These are phyloP conservation scores for Sitodiplosis mosellana DNA, from an alignment of 1,140 invertebrate genomes.

Conservation along the genomic window DNA sequence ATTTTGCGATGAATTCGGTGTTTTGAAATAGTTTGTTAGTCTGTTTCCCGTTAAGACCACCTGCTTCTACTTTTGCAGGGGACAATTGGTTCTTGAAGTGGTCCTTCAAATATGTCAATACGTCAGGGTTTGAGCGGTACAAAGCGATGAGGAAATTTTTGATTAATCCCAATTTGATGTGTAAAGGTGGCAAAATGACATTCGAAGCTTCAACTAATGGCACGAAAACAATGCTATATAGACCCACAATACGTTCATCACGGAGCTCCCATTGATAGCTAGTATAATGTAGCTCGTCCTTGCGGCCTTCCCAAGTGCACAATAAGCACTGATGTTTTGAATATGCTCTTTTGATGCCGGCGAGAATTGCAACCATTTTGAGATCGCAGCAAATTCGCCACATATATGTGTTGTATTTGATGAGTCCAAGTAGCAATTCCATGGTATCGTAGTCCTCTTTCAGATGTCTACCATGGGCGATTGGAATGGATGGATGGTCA, in stretches of 20 bases:
- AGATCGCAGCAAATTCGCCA: background rate
- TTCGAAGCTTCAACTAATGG: background rate
- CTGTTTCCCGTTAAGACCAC: too few species aligned
- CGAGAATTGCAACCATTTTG: background rate
- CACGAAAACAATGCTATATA: background rate
- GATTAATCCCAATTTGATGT: background rate
- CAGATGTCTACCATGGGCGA: background rate
- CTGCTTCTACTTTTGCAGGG: too few species aligned
- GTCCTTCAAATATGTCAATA: constrained; percentile 14
- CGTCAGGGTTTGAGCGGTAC: constrained; percentile 11
- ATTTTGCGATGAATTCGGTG: too few species aligned
- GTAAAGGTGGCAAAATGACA: background rate
- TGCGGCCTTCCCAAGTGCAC: background rate
- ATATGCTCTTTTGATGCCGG: background rate
- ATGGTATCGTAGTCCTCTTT: background rate
- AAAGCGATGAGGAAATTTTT: background rate
- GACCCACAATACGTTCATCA: background rate
- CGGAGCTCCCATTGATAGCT: constrained; percentile 2
- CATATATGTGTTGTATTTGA: background rate
- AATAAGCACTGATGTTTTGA: background rate
- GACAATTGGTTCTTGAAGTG: too few species aligned
- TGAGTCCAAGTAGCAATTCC: background rate
- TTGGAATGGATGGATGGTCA: background rate
- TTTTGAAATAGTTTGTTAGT: too few species aligned
- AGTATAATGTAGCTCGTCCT: background rate